Base-by-base conservation (phyloP, 2,888 invertebrate species). In the Watsonalla binaria region DNA sequence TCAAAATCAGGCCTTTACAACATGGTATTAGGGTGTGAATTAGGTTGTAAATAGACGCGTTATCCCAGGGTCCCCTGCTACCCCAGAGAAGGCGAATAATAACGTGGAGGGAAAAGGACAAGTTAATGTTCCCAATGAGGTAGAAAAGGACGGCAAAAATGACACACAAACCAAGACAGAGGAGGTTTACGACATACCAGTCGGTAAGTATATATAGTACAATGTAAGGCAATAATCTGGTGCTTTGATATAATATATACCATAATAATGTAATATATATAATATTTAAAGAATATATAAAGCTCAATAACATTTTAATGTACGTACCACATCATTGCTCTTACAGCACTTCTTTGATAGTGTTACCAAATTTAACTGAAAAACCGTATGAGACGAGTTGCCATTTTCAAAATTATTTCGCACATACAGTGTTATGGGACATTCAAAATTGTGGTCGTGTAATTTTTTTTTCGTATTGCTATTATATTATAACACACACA, bases 181-280 rank as follows among this genome's bases (percentile, higher is more conserved):
- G 52, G 89, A 90, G 53, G 88, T 89, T 24, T 90, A 90, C 78
- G 90, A 90, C 68, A 88, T 90, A 72, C 90, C 90, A 4, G 84
- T 88, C 57, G 90, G 90, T 90, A 67, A 89, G 90, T 89, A 51
- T 55, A 49, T 53, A 54, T 51, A 54, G 39, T 56, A 53, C 56
- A 61, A 13, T 15, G n/a, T 7, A 48, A 33, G 13, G 14, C 7
- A 51, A 39, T 51, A 51, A 14, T 6, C 11, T 42, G 11, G 45
- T 51, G 42, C 45, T 45, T 45, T 6, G 5, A 35, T 48, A 48
- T 47, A 35, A 7, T 14, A 13, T 13, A 35, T 48, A 15, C 35
- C 11, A 42, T 11, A 42, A 11, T 11, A 42, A 11, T 11, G 42
- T 42, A 42, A 42, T 11, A 11, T 11, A 42, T 24, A 24, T 42